Conservation (phyloP, 2,888 invertebrate genomes). For the Conchocele bisecta region DNA sequence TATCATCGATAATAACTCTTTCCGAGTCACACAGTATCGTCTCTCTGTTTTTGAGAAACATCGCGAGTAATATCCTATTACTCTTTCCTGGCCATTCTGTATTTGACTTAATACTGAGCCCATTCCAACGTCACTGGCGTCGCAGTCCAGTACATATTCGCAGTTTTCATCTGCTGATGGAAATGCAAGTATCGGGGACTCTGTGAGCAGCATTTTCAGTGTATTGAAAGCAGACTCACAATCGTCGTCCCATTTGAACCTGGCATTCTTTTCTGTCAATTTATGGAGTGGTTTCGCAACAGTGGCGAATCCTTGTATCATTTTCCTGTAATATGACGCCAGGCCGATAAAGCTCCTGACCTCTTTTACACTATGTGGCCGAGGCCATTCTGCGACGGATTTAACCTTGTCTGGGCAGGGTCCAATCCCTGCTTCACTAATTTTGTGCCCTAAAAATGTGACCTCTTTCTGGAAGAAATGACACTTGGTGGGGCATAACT, state of each 20-base stretch:
- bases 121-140: conserved; percentile 13
- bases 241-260: conserved; percentile 25
- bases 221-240: conserved; percentile 8
- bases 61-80: conserved; percentile 27
- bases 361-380: conserved; percentile 30
- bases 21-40: conserved; percentile 33
- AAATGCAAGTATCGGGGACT: conserved; percentile 26
- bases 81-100: conserved; percentile 19
- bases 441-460: conserved; percentile 26
- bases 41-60: conserved; percentile 33
- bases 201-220: conserved; percentile 11
- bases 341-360: conserved; percentile 36
- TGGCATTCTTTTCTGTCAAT: conserved; percentile 15
- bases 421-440: conserved; percentile 30
- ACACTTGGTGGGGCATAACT: conserved; percentile 36
- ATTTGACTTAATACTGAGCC: conserved; percentile 25
- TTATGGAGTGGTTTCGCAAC: conserved; percentile 29
- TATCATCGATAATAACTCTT: conserved; percentile 26
- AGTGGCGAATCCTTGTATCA: conserved; percentile 28
- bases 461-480: conserved; percentile 30
- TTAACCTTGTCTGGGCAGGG: conserved; percentile 22
- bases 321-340: conserved; percentile 41
- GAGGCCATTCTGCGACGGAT: conserved; percentile 29
- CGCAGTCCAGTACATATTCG: conserved; percentile 25
- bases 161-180: conserved; percentile 26